Evolutionary conservation across 2,888 invertebrate species (phyloP), one percentile per base, ranked within the genome.

Genomic region (Drosophila pseudotakahashii): DNA sequence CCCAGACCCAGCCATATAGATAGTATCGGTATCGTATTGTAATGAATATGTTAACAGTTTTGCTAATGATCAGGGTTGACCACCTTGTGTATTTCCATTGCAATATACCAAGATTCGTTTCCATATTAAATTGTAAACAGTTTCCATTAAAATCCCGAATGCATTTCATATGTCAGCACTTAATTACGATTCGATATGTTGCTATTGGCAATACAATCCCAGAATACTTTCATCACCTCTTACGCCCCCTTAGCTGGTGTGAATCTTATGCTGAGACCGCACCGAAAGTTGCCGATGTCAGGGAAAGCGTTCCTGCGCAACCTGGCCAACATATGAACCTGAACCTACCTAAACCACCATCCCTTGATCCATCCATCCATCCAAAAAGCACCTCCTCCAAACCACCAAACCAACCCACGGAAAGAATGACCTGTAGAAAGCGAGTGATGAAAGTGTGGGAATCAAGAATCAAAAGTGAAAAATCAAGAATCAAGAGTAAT

Each of bases 171-270:
- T n/a, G n/a, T n/a, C n/a, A n/a, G n/a, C n/a, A n/a, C n/a, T n/a
- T n/a, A n/a, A 26, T 23, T 16, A 37, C 54, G 39, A 39, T 58
- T 51, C 26, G 37, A 57, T 57, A 50, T 48, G 23, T 6, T n/a
- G 30, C 6, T 47, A 11, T 11, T 13, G 44, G 44, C 23, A 1
- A 26, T 30, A 39, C 4, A 30, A 19, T 5, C 58, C 11, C n/a
- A n/a, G 13, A 37, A 7, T 10, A 10, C 55, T 14, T 10, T 36
- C 16, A 13, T 19, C 42, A 47, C 47, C 23, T 60, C 30, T 47
- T 26, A 45, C 26, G 44, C 13, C 2, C 23, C 61, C 26, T 68
- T 23, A 68, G 68, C 39, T 57, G 52, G 50, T 45, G 51, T 41
- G 50, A 57, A 57, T 41, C 41, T 69, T 13, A 19, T 42, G 57